Percentiles rank a stretch among this genome's conserved stretches.
Evolutionary conservation across 1,140 invertebrate species (phyloP).

Genomic region (Zaprionus capensis): DNA sequence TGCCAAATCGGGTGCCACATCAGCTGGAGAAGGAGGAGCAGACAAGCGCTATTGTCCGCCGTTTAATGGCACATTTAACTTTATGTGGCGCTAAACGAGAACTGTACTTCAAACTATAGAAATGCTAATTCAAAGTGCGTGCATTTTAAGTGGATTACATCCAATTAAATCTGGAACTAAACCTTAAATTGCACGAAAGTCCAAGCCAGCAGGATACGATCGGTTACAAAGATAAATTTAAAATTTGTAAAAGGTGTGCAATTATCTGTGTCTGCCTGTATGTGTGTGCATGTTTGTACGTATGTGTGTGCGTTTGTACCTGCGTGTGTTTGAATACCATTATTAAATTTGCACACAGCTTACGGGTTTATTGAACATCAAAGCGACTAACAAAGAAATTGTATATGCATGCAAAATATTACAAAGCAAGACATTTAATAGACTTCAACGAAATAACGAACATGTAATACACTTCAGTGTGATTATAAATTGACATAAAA

Average conservation of each 20-base stretch:
- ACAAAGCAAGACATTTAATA: conserved; percentile 6
- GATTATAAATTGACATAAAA: neutral
- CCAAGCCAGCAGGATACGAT: neutral
- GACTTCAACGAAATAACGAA: neutral
- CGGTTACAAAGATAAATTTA: neutral
- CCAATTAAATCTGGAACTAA: conserved; percentile 41
- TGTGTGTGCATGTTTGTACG: neutral
- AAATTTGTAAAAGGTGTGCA: neutral
- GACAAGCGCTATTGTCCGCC: neutral
- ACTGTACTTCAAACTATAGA: conserved; percentile 40
- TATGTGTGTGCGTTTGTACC: conserved; percentile 1
- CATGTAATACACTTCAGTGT: neutral
- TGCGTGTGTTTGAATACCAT: conserved; percentile 15
- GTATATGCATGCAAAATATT: conserved; percentile 32
- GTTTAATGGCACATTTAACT: conserved; percentile 73
- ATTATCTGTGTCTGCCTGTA: neutral
- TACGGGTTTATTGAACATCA: conserved; percentile 46
- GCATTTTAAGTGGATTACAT: conserved; percentile 46
- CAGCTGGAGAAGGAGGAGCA: neutral
- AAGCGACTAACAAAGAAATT: conserved; percentile 24
- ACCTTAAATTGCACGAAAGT: conserved; percentile 35
- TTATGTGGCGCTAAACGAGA: conserved; percentile 55
- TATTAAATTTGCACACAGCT: conserved; percentile 33
- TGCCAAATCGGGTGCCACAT: conserved; percentile 43
- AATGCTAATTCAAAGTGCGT: conserved; percentile 61